Evolutionary conservation across 1,140 invertebrate species (phyloP), one percentile per base, ranked within the genome.

Genomic region (Macrobrachium nipponense): DNA sequence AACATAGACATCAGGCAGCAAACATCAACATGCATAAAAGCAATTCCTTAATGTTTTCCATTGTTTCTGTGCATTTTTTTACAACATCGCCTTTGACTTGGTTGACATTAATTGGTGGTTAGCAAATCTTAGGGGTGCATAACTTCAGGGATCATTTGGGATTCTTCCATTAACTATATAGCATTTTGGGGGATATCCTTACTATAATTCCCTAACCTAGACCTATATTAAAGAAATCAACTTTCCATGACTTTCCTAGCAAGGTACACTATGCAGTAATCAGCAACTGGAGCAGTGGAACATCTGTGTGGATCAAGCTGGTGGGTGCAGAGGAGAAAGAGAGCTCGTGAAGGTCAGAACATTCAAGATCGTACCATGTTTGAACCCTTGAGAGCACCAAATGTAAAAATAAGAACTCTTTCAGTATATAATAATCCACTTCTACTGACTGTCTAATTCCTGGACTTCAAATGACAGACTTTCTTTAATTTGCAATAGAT

Each of bases 301-400:
- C 77, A 75, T 86, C 77, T 80, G 77, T 80, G 77, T 86, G 84
- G 76, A 80, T 27, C 58, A 86, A 86, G 84, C 84, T 80, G 61
- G 77, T 80, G 60, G 77, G 84, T 86, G 84, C 84, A 80, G 20
- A 73, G 77, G 68, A 78, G 44, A 80, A 64, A 86, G 68, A 78
- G 77, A 86, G 84, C 78, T 73, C 51, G 84, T 80, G 84, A 80
- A 62, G 68, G 80, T 36, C 73, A 86, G 73, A 86, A 77, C 80
- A 73, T 36, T 61, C 73, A 86, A 80, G 70, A 68, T 78, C 84
- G 70, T 86, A 86, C 84, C 84, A 86, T 86, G 23, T 86, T 79
- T 86, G 84, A 86, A 78, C 84, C 84, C 84, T 80, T 86, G 84
- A 80, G 60, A 86, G 84, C 84, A 80, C 77, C 77, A 43, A 61